Percentiles rank a stretch among this genome's conserved stretches.
These are phyloP conservation scores for Aplocera efformata DNA, from an alignment of 2,888 invertebrate species.

Conservation along the genomic window DNA sequence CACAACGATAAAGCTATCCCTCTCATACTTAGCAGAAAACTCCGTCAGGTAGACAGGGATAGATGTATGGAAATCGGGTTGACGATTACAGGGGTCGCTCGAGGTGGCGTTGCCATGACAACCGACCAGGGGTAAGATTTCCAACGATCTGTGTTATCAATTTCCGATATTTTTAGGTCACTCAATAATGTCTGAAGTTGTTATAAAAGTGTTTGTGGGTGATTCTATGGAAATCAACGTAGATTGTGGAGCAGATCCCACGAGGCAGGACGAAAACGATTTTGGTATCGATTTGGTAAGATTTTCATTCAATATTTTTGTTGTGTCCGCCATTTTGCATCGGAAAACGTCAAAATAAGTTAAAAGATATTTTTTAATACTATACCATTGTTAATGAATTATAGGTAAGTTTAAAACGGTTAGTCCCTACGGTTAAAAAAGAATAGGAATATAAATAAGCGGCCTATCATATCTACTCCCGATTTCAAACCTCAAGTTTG, in stretches of 20 bases:
- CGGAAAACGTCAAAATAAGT: slow-evolving; percentile 1
- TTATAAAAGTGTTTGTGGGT: slow-evolving; percentile 46
- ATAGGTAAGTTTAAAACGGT: too few species aligned
- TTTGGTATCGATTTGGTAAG: slow-evolving; percentile 57
- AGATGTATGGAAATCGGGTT: slow-evolving; percentile 14
- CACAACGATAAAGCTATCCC: slow-evolving; percentile 41
- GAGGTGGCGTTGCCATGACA: slow-evolving; percentile 61
- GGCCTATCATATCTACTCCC: too few species aligned
- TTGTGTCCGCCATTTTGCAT: slow-evolving; percentile 33
- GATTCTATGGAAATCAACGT: slow-evolving; percentile 39
- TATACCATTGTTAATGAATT: too few species aligned
- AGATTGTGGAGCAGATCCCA: slow-evolving; percentile 32
- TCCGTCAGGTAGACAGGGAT: slow-evolving; percentile 39
- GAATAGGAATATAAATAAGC: too few species aligned
- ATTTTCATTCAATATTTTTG: slow-evolving; percentile 31
- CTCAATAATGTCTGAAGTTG: slow-evolving; percentile 45
- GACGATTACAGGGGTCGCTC: slow-evolving; percentile 39
- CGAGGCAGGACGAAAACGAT: slow-evolving; percentile 37
- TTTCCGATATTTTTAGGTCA: slow-evolving; percentile 70
- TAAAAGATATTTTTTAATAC: too few species aligned
- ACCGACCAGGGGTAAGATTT: slow-evolving; percentile 71
- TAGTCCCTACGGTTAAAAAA: too few species aligned
- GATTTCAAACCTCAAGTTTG: too few species aligned
- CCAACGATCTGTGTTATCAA: slow-evolving; percentile 58
- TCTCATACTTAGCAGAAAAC: slow-evolving; percentile 28